phyloP scores from a whole-genome alignment of 2,888 invertebrate species.

The Orthonevra nobilis region DNA sequence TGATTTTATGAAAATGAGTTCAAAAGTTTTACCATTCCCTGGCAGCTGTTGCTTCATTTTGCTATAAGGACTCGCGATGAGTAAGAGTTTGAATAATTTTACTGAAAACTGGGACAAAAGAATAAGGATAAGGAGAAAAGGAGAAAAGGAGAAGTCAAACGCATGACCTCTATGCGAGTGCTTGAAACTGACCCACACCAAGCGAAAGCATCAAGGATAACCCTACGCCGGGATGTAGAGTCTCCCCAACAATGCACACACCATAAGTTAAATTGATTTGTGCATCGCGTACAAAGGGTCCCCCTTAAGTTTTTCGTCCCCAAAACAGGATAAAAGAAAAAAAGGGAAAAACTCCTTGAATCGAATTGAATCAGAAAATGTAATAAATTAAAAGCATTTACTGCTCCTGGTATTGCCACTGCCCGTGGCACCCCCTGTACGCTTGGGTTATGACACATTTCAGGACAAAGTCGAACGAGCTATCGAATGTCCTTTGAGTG shows the following conservation, averaged over 20 bases:
- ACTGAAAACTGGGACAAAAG: constrained; percentile 28
- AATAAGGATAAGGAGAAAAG: constrained; percentile 22
- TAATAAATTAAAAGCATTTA: constrained; percentile 40
- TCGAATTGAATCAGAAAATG: constrained; percentile 51
- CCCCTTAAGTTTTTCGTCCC: background rate
- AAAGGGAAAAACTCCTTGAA: constrained; percentile 36
- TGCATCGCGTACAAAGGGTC: constrained; percentile 18
- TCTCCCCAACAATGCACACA: constrained; percentile 16
- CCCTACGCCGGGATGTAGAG: constrained; percentile 28
- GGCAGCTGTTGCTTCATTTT: constrained; percentile 35
- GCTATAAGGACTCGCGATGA: background rate
- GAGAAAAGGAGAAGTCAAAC: constrained; percentile 1
- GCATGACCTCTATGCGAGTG: constrained; percentile 32
- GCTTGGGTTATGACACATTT: constrained; percentile 40
- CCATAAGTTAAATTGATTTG: constrained; percentile 47
- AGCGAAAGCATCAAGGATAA: constrained; percentile 28
- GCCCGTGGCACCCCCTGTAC: background rate
- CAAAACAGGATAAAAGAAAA: constrained; percentile 14
- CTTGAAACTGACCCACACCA: constrained; percentile 31
- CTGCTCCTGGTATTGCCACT: background rate
- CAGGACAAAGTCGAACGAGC: constrained; percentile 44
- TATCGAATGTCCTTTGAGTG: constrained; percentile 58
- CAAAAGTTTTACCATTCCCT: constrained; percentile 40
- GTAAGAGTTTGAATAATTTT: constrained; percentile 7
- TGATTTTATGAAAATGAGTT: constrained; percentile 54